These are phyloP conservation scores for Synaphobranchus kaupii DNA, from an alignment of 2,797 vertebrate genomes.

Conservation along the genomic window DNA sequence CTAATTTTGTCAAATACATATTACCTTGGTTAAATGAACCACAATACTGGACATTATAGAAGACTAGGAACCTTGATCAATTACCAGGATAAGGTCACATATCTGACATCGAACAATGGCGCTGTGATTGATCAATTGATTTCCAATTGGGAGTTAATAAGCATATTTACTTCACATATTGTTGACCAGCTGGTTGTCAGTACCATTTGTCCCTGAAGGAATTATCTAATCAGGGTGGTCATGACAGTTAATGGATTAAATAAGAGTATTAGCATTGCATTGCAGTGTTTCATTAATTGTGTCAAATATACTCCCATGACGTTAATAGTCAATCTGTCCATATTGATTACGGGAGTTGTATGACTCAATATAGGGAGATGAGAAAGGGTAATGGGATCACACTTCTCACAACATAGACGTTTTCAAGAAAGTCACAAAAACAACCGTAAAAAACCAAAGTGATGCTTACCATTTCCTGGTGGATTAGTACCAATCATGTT, in stretches of 20 bases:
- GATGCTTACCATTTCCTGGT: slow-evolving; percentile 79
- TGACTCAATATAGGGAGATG: neutral
- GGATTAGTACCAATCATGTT: slow-evolving; percentile 86
- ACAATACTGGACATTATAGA: neutral
- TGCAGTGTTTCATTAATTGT: neutral
- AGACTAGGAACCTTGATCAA: neutral
- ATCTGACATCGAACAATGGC: neutral
- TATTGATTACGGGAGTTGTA: neutral
- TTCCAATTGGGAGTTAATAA: neutral
- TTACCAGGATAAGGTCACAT: neutral
- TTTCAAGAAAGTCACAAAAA: neutral
- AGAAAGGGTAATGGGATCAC: neutral
- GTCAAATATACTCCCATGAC: neutral
- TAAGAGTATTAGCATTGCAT: neutral
- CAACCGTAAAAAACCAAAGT: slow-evolving; percentile 59
- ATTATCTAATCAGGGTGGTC: neutral
- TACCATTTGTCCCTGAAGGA: neutral
- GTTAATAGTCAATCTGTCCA: neutral
- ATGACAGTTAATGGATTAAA: neutral
- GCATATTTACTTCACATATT: neutral
- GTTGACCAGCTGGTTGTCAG: neutral
- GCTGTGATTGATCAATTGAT: neutral
- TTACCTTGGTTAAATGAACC: neutral
- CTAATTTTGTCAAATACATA: neutral
- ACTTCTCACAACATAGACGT: neutral